These are phyloP conservation scores for Melangyna quadrimaculata DNA, from an alignment of 2,888 invertebrate species.

Conservation along the genomic window DNA sequence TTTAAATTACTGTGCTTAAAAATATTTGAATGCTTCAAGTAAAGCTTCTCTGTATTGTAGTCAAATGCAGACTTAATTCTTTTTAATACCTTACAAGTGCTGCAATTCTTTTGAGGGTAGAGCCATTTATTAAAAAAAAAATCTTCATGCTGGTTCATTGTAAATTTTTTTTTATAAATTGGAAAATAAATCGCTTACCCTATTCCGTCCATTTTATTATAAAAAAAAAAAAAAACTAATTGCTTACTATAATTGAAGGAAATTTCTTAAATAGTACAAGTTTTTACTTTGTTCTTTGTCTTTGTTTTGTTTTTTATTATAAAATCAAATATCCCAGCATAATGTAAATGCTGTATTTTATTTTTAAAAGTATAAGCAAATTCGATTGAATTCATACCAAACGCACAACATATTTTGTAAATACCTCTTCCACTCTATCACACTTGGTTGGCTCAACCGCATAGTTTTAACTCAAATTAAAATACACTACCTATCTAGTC, in stretches of 20 bases:
- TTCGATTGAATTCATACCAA: conserved; percentile 23
- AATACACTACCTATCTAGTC: conserved; percentile 61
- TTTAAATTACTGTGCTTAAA: neutral
- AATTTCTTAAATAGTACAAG: neutral
- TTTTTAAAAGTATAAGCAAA: neutral
- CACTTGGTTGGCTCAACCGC: conserved; percentile 26
- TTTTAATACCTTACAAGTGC: conserved; percentile 18
- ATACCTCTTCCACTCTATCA: conserved; percentile 31
- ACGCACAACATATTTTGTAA: conserved; percentile 60
- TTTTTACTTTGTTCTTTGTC: neutral
- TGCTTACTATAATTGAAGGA: conserved; percentile 25
- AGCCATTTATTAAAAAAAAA: conserved; percentile 38
- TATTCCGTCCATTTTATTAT: conserved; percentile 69
- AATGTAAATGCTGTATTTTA: conserved; percentile 34
- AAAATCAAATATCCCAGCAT: neutral
- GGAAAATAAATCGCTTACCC: conserved; percentile 56
- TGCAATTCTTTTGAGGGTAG: conserved; percentile 43
- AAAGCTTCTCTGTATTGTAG: conserved; percentile 21
- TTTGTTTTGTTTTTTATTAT: too few species aligned
- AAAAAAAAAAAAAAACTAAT: conserved; percentile 23
- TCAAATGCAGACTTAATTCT: conserved; percentile 21
- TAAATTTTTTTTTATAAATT: conserved; percentile 18
- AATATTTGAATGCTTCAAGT: neutral
- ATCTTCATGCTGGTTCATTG: conserved; percentile 18
- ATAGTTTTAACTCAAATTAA: neutral